Conservation (phyloP, 2,113 vertebrate species). For the Chiloscyllium plagiosum region DNA sequence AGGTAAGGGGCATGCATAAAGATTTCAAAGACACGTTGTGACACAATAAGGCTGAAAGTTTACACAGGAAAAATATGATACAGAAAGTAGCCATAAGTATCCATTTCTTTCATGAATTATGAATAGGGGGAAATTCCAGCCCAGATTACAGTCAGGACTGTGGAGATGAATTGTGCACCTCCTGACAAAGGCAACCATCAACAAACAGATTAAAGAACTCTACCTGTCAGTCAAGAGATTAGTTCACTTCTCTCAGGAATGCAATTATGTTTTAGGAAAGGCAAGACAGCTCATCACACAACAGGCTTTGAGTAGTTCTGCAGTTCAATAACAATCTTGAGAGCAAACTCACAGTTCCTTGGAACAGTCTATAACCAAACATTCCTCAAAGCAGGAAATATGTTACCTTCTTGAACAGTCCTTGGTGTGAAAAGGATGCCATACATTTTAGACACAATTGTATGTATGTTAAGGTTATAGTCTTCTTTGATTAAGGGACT, state of each 20-base stretch:
- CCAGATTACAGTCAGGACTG: slow-evolving; percentile 2
- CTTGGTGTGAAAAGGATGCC: neutral
- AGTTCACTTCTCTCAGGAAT: slow-evolving; percentile 30
- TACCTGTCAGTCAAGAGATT: slow-evolving; percentile 16
- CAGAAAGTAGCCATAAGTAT: neutral
- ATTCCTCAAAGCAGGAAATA: neutral
- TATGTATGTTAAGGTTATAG: neutral
- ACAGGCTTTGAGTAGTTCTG: neutral
- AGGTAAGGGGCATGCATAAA: neutral
- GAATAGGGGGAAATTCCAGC: slow-evolving; percentile 21
- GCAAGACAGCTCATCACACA: neutral
- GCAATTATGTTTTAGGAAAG: slow-evolving; percentile 10
- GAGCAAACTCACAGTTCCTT: neutral
- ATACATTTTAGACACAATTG: neutral
- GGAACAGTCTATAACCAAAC: neutral
- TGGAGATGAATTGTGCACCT: neutral
- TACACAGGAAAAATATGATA: neutral
- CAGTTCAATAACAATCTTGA: neutral
- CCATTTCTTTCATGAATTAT: neutral
- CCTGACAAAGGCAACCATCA: neutral
- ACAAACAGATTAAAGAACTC: slow-evolving; percentile 23
- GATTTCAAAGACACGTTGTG: neutral
- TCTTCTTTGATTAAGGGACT: neutral
- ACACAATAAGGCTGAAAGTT: neutral
- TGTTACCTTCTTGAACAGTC: neutral